phyloP scores from a whole-genome alignment of 2,888 invertebrate genomes.

The Lasiommata megera region DNA sequence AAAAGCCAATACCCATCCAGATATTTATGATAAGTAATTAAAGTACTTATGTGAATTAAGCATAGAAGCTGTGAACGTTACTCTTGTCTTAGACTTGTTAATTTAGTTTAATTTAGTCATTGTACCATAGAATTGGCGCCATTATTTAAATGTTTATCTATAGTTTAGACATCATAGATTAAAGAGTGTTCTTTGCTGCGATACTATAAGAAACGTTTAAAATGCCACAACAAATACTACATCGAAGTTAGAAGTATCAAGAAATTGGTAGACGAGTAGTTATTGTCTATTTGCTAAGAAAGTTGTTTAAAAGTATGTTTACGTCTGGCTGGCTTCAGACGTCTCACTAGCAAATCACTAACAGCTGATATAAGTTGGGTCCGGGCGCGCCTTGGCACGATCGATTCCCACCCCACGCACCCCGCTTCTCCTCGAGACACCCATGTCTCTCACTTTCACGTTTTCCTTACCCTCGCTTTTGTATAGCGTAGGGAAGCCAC shows the following conservation, averaged over 20 bases:
- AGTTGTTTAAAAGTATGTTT: not conserved
- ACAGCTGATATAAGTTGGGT: conserved; percentile 68
- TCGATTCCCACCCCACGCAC: conserved; percentile 63
- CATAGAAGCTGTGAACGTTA: too few relatives aligned
- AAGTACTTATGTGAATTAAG: too few relatives aligned
- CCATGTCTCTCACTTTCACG: conserved; percentile 68
- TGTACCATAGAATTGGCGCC: too few relatives aligned
- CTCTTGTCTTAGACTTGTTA: too few relatives aligned
- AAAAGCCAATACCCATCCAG: too few relatives aligned
- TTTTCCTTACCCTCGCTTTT: conserved; percentile 65
- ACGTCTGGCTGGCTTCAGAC: conserved; percentile 18
- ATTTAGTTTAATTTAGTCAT: too few relatives aligned
- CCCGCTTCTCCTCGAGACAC: conserved; percentile 44
- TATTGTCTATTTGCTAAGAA: not conserved
- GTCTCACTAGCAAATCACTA: conserved; percentile 46
- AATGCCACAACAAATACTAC: too few relatives aligned
- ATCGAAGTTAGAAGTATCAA: not conserved
- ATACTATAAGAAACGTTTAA: too few relatives aligned
- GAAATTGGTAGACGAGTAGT: not conserved
- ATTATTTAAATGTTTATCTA: too few relatives aligned
- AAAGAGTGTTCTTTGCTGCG: too few relatives aligned
- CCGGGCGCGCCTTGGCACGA: conserved; percentile 54
- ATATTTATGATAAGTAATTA: too few relatives aligned
- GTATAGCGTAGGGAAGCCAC: conserved; percentile 8
- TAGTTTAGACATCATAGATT: too few relatives aligned